Base-by-base conservation (phyloP, 1,140 invertebrate species). In the Drosophila arawakana region DNA sequence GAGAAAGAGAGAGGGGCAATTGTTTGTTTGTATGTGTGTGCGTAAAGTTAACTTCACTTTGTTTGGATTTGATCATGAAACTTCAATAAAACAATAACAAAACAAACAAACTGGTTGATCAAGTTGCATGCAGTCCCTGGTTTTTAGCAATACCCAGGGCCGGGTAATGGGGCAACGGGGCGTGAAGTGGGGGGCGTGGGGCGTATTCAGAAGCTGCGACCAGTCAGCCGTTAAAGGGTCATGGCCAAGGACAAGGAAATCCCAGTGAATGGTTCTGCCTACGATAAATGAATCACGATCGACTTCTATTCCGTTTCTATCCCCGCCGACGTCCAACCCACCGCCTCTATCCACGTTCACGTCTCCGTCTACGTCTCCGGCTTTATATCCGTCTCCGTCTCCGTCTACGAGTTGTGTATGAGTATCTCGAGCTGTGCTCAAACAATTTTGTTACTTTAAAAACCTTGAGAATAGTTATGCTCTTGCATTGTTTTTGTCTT, bases 241-340 rank as follows among this genome's bases (percentile, higher is more conserved):
- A 89, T 86, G 84, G 85, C 66, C 84, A 89, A 89, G 84, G 84
- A 89, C 84, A 89, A 90, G 84, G 85, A 89, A 89, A 89, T 90
- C 85, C 84, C 84, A 88, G 80, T 88, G 83, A 86, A 86, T 71
- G 82, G 82, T 46, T 67, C 73, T 79, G 71, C 66, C 60, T 67
- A 66, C 74, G 49, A 49, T 67, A 72, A 55, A 43, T 88, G 84
- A 88, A 76, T 88, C 80, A 89, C 80, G 77, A 89, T 50, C 25
- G 52, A 71, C 63, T 77, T 55, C 52, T 55, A 46, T 61, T 59
- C 41, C 63, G 58, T 58, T 75, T 62, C 71, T 73, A 73, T 15
- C 68, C 63, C 39, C 49, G 59, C 55, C 66, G 50, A 50, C 30
- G 41, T 37, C 21, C 34, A 18, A 57, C 35, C 41, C 35, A 18